Evolutionary conservation across 2,797 vertebrate genomes (phyloP).

Genomic region (Philypnodon macrostomus): DNA sequence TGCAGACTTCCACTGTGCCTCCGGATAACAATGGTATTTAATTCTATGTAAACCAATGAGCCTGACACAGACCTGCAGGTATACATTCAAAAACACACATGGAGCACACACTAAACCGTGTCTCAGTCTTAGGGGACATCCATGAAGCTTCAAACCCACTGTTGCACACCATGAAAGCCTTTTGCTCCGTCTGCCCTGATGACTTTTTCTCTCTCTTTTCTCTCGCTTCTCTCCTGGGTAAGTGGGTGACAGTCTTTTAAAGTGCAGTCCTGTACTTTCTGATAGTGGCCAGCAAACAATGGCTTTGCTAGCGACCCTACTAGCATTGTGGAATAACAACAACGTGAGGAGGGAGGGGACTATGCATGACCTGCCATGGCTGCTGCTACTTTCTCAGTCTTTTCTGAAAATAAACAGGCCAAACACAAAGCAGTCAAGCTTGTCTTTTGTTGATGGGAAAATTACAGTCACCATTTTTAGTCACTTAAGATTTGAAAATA

Average conservation of each 20-base stretch:
- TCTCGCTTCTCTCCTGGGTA: conserved; percentile 1
- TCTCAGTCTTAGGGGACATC: conserved; percentile 13
- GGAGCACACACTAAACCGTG: neutral
- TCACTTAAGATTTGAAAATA: conserved; percentile 4
- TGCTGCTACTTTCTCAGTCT: neutral
- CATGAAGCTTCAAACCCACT: conserved; percentile 9
- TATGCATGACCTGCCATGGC: conserved; percentile 8
- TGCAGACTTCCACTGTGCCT: conserved; percentile 21
- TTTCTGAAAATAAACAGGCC: conserved; percentile 12
- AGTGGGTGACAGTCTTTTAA: conserved; percentile 37
- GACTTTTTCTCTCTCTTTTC: conserved; percentile 11
- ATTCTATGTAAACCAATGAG: conserved; percentile 12
- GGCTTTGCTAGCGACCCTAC: conserved; percentile 17
- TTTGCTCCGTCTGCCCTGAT: conserved; percentile 14
- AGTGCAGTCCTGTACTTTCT: conserved; percentile 32
- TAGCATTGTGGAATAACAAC: conserved; percentile 26
- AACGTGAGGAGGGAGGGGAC: conserved; percentile 1
- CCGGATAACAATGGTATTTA: conserved; percentile 3
- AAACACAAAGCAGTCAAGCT: neutral
- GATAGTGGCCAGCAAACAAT: conserved; percentile 38
- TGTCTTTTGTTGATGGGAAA: conserved; percentile 1
- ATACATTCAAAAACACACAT: conserved; percentile 7
- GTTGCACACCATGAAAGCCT: conserved; percentile 14
- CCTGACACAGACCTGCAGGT: conserved; percentile 5
- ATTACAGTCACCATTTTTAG: conserved; percentile 3